A percentile compares a stretch with the other conserved stretches of the same genome.
These are phyloP conservation scores for Drosophila aff. DNA, from an alignment of 1,140 invertebrate species.

Conservation along the genomic window DNA sequence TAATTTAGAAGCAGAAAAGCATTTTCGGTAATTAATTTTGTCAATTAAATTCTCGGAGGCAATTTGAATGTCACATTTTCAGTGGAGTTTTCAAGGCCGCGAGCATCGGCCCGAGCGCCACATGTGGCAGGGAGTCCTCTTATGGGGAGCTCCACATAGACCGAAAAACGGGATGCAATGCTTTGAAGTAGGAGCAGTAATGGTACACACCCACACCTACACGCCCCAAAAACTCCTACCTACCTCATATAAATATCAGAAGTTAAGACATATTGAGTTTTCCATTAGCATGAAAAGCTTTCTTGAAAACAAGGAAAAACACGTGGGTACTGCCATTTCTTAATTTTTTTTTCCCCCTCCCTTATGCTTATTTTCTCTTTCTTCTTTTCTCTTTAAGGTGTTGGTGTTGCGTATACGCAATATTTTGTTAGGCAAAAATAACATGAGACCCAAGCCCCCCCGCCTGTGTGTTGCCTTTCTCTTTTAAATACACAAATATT, in stretches of 20 bases:
- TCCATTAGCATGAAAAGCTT: constrained; percentile 78
- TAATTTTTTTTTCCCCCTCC: neutral
- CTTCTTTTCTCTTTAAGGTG: constrained; percentile 13
- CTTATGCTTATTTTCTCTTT: constrained; percentile 9
- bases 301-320: constrained; percentile 44
- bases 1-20: constrained; percentile 55
- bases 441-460: constrained; percentile 1
- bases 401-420: constrained; percentile 59
- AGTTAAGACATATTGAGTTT: constrained; percentile 64
- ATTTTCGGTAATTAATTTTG: constrained; percentile 73
- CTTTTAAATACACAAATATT: constrained; percentile 39
- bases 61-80: constrained; percentile 18
- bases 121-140: constrained; percentile 10
- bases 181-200: constrained; percentile 6
- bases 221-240: neutral
- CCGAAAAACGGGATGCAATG: constrained; percentile 7
- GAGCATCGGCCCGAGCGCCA: neutral
- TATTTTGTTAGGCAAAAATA: constrained; percentile 63
- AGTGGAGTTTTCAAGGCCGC: constrained; percentile 13
- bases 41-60: constrained; percentile 41
- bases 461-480: constrained; percentile 9
- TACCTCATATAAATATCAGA: constrained; percentile 46
- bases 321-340: constrained; percentile 57
- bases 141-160: constrained; percentile 10
- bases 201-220: neutral